Percentiles rank a stretch among this genome's conserved stretches.
Conservation (phyloP, 2,113 vertebrate species). For the Bettongia penicillata region DNA sequence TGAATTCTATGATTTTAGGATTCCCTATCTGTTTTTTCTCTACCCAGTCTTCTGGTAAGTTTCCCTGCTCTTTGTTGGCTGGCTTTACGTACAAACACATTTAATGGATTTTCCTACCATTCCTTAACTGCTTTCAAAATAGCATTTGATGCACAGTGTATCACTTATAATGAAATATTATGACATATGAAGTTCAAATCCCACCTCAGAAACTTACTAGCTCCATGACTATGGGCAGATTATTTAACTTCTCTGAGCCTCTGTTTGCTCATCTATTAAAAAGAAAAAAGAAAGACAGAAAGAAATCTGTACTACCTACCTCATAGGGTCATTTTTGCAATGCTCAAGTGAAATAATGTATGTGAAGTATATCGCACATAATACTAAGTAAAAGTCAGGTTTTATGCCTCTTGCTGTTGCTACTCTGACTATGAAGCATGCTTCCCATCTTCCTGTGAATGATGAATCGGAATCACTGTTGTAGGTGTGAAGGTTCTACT, state of each 20-base stretch:
- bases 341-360: not conserved
- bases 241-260: not conserved
- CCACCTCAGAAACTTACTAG: not conserved
- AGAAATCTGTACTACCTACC: not conserved
- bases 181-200: not conserved
- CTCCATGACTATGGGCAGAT: not conserved
- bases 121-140: not conserved
- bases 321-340: not conserved
- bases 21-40: not conserved
- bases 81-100: not conserved
- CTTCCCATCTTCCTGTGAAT: not conserved
- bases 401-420: not conserved
- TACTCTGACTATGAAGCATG: not conserved
- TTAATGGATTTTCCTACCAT: not conserved
- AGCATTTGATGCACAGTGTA: not conserved
- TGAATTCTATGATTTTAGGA: not conserved
- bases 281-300: not conserved
- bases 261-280: not conserved
- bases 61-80: not conserved
- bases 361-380: not conserved
- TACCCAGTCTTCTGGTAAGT: not conserved
- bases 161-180: not conserved
- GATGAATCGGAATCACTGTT: not conserved
- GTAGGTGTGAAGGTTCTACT: not conserved
- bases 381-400: not conserved